phyloP scores from a whole-genome alignment of 1,140 invertebrate species.

The Akabosia matsudoensis region DNA sequence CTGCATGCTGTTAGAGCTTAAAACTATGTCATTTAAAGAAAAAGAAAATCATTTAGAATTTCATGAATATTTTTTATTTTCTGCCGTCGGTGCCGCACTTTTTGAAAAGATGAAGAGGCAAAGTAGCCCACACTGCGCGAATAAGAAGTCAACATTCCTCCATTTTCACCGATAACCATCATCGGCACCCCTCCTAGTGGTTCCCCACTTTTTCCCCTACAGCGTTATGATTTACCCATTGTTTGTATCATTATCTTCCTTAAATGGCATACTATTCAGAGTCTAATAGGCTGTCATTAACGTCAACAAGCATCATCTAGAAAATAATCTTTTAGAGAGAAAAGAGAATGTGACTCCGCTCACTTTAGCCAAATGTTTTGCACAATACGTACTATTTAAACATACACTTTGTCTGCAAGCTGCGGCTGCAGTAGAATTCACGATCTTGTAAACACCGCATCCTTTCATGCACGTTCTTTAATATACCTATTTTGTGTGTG shows the following conservation, averaged over 20 bases:
- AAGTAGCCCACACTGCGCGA: too few species aligned
- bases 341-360: neutral
- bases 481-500: too few species aligned
- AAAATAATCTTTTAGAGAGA: neutral
- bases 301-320: conserved; percentile 1
- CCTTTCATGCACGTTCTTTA: too few species aligned
- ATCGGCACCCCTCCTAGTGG: too few species aligned
- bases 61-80: neutral
- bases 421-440: too few species aligned
- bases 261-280: conserved; percentile 13
- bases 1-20: neutral
- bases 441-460: too few species aligned
- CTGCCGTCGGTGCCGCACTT: neutral
- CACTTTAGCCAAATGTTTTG: neutral
- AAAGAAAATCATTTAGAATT: neutral
- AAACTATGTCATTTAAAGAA: too few species aligned
- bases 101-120: neutral
- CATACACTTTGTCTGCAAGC: neutral
- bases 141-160: too few species aligned
- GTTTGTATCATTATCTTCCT: conserved; percentile 9
- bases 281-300: conserved; percentile 13
- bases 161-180: too few species aligned
- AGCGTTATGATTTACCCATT: conserved; percentile 12
- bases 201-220: too few species aligned
- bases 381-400: neutral